Evolutionary conservation across 2,888 invertebrate genomes (phyloP).

Genomic region (Pheosia gnoma): DNA sequence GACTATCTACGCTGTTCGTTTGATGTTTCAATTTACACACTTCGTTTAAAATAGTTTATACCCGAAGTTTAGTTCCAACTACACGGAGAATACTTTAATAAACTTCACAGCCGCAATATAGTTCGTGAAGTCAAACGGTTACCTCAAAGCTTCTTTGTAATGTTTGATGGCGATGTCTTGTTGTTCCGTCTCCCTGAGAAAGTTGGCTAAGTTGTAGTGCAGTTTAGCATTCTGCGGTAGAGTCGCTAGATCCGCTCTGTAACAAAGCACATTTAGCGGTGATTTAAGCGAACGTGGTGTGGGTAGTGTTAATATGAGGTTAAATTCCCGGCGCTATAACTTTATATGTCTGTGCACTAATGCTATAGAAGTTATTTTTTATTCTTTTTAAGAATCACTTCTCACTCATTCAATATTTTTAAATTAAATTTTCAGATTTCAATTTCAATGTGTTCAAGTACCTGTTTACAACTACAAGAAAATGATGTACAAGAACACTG

Average conservation of each 20-base stretch:
- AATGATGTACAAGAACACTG: too few species aligned
- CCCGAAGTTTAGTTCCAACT: not conserved
- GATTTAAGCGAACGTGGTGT: slow-evolving; percentile 58
- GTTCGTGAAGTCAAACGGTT: slow-evolving; percentile 54
- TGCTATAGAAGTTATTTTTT: too few species aligned
- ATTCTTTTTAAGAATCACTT: too few species aligned
- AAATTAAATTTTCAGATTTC: too few species aligned
- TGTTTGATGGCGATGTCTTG: slow-evolving; percentile 89
- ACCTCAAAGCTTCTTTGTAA: slow-evolving; percentile 93
- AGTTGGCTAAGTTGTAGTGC: slow-evolving; percentile 96
- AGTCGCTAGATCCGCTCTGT: slow-evolving; percentile 91
- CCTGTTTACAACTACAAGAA: too few species aligned
- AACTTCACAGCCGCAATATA: slow-evolving; percentile 25
- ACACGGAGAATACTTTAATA: slow-evolving; percentile 28
- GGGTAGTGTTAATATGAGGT: slow-evolving; percentile 50
- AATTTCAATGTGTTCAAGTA: too few species aligned
- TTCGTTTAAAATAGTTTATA: not conserved
- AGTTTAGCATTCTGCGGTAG: slow-evolving; percentile 95
- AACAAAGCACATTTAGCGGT: slow-evolving; percentile 73
- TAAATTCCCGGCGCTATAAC: too few species aligned
- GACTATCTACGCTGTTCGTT: too few species aligned
- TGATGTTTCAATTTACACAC: not conserved
- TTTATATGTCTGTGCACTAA: too few species aligned
- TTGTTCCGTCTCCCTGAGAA: slow-evolving; percentile 89
- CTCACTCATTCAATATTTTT: too few species aligned